Percentiles rank a stretch among this genome's conserved stretches.
These are phyloP conservation scores for Hydriomena furcata DNA, from an alignment of 2,888 invertebrate species.

Conservation along the genomic window DNA sequence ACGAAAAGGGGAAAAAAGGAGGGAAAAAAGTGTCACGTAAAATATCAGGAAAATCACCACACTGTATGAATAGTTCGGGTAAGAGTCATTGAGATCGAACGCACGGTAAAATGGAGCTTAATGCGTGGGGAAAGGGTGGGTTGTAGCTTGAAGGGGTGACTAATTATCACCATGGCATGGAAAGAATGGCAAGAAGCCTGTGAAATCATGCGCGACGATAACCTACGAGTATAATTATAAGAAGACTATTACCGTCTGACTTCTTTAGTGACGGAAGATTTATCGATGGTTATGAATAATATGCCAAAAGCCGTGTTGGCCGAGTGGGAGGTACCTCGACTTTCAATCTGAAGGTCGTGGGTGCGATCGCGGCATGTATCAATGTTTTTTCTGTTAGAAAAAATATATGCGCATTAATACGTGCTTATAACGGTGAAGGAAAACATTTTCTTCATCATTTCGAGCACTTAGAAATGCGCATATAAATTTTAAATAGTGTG, in stretches of 20 bases:
- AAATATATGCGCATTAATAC: too few species aligned
- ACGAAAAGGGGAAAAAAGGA: conserved; percentile 38
- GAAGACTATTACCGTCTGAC: conserved; percentile 55
- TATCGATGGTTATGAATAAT: too few species aligned
- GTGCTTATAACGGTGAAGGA: too few species aligned
- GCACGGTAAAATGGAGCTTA: conserved; percentile 35
- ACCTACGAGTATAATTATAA: conserved; percentile 66
- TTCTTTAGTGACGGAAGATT: conserved; percentile 43
- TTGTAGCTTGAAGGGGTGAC: conserved; percentile 37
- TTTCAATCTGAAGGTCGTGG: too few species aligned
- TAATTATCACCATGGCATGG: conserved; percentile 53
- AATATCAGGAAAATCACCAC: conserved; percentile 47
- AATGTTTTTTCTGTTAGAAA: too few species aligned
- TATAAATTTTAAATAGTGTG: too few species aligned
- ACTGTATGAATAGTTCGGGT: conserved; percentile 56
- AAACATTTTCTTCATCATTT: too few species aligned
- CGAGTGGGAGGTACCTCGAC: too few species aligned
- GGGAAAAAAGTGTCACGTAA: conserved; percentile 37
- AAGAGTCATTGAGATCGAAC: conserved; percentile 53
- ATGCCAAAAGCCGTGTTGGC: too few species aligned
- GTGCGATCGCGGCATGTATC: too few species aligned
- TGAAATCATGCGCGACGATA: conserved; percentile 65
- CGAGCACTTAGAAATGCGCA: too few species aligned
- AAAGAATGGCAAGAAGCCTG: conserved; percentile 62
- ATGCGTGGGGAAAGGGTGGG: conserved; percentile 21